Conservation (phyloP, 1,140 invertebrate species). For the Hyposmocoma kahamanoa region DNA sequence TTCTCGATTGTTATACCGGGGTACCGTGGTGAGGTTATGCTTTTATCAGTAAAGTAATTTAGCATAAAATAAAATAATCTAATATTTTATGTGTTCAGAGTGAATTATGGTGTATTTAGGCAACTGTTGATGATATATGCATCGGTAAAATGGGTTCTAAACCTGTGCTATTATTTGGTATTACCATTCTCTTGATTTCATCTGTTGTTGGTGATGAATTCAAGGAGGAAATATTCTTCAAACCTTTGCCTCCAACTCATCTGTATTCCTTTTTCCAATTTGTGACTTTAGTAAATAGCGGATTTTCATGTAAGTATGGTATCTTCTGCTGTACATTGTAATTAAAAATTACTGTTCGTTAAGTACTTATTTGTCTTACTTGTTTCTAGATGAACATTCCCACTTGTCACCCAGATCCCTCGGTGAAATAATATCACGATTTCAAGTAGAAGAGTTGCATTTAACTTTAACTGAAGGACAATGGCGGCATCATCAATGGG, state of each 20-base stretch:
- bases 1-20: too few relatives aligned
- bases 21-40: too few relatives aligned
- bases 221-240: slow-evolving; percentile 88
- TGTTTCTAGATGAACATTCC: slow-evolving; percentile 83
- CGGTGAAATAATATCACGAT: slow-evolving; percentile 90
- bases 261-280: slow-evolving; percentile 91
- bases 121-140: too few relatives aligned
- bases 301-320: slow-evolving; percentile 50
- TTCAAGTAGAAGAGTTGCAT: slow-evolving; percentile 92
- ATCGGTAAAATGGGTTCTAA: too few relatives aligned
- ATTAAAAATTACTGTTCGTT: not conserved
- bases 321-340: not conserved
- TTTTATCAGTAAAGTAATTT: too few relatives aligned
- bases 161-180: too few relatives aligned
- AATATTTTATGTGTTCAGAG: too few relatives aligned
- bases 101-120: too few relatives aligned
- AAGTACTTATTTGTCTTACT: slow-evolving; percentile 8
- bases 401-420: slow-evolving; percentile 92
- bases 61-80: too few relatives aligned
- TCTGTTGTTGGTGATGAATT: slow-evolving; percentile 77
- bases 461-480: slow-evolving; percentile 93
- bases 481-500: slow-evolving; percentile 95
- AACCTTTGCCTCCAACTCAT: slow-evolving; percentile 84
- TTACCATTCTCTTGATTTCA: too few relatives aligned
- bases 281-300: slow-evolving; percentile 80